Evolutionary conservation across 2,797 vertebrate species (phyloP), one percentile per base, ranked within the genome.

Genomic region (Sebastes itinus): DNA sequence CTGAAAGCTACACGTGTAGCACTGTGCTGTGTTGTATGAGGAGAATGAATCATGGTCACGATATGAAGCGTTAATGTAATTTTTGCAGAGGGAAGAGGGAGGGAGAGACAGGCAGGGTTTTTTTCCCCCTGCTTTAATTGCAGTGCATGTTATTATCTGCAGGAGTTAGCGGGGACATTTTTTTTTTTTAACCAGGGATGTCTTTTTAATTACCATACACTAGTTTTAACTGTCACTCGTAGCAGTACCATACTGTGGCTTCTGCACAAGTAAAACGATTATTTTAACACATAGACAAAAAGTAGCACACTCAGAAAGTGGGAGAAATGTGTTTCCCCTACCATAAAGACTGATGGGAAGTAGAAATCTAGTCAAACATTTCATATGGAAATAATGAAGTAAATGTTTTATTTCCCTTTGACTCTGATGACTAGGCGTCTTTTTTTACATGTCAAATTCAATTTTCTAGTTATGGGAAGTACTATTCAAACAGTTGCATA

Each of bases 1-100:
- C 89, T 85, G 69, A 77, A 62, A 88, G 87, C 87, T 80, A 72
- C 82, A 75, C 85, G 61, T 22, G 25, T 77, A 27, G 70, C n/a
- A 56, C 42, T 52, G 49, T 52, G 20, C 81, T 77, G 81, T 52
- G 49, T 80, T 77, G 81, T 75, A 73, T 74, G 77, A 10, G 32
- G 75, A 55, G 52, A 80, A 66, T 85, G 78, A 89, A 84, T 85
- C 84, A 82, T 10, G 23, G 33, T 77, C 82, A 82, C 27, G 5
- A 80, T 81, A 70, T 35, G 28, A 73, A 79, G 68, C 28, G 3
- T 78, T 77, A 77, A 85, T 77, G 60, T 76, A 14, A 67, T 82
- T 89, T 78, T 66, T 78, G 16, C 22, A 66, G n/a, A 66, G 46
- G 60, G 59, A 68, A 54, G 23, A 54, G 9, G 25, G 58, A 60